Conservation (phyloP, 1,140 invertebrate species). For the Drosophila rufa region DNA sequence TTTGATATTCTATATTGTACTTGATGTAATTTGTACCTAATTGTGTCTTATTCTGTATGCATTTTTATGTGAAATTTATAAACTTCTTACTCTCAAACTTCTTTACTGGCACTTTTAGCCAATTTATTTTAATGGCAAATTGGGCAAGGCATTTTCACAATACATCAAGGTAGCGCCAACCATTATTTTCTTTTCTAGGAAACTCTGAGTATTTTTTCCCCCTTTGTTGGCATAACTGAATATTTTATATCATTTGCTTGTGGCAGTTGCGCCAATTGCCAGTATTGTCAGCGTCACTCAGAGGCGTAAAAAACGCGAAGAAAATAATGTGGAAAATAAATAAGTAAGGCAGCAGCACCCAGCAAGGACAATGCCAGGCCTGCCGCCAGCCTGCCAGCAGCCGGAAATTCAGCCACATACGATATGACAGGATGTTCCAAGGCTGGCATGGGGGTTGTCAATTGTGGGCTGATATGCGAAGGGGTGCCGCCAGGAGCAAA, state of each 20-base stretch:
- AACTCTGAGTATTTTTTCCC: constrained; percentile 23
- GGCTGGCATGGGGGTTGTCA: not conserved
- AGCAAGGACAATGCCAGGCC: constrained; percentile 37
- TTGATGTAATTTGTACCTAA: not conserved
- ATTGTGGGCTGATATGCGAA: not conserved
- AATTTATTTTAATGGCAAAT: constrained; percentile 36
- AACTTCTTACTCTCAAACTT: not conserved
- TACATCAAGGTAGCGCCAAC: not conserved
- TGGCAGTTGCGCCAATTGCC: constrained; percentile 71
- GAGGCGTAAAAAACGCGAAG: constrained; percentile 51
- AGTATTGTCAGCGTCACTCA: constrained; percentile 74
- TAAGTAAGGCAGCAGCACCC: constrained; percentile 13
- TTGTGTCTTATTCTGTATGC: not conserved
- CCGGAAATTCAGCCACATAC: constrained; percentile 16
- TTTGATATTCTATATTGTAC: not conserved
- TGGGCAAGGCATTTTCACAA: not conserved
- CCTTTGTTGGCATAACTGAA: constrained; percentile 61
- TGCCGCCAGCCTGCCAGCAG: constrained; percentile 13
- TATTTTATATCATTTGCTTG: constrained; percentile 66
- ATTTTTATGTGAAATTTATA: not conserved
- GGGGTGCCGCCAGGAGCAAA: not conserved
- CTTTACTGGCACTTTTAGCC: constrained; percentile 13
- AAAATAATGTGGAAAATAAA: constrained; percentile 34
- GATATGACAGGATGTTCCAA: constrained; percentile 27
- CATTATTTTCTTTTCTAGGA: constrained; percentile 7